Evolutionary conservation across 1,140 invertebrate species (phyloP).

Genomic region (Anadara kagoshimensis): DNA sequence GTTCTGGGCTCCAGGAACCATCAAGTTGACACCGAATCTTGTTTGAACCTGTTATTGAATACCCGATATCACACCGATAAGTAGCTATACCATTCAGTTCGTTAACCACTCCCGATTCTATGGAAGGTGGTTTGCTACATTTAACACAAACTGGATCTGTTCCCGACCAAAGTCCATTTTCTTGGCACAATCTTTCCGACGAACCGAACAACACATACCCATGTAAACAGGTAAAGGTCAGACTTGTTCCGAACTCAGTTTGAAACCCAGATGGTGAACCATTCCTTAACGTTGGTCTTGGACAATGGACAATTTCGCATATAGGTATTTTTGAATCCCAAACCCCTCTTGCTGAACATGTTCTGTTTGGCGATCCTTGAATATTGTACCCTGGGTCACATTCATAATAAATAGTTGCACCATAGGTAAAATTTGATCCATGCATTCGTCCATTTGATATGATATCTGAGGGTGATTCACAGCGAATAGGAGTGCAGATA

Average conservation of each 20-base stretch:
- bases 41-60: conserved; percentile 55
- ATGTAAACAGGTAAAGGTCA: conserved; percentile 77
- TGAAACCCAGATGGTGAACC: conserved; percentile 47
- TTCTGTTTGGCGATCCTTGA: conserved; percentile 72
- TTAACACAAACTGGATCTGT: conserved; percentile 84
- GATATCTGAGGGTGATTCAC: conserved; percentile 47
- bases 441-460: conserved; percentile 63
- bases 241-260: conserved; percentile 44
- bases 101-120: conserved; percentile 88
- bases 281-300: conserved; percentile 39
- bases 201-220: conserved; percentile 54
- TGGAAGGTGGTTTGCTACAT: conserved; percentile 72
- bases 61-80: conserved; percentile 63
- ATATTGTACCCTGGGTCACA: conserved; percentile 57
- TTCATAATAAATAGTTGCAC: conserved; percentile 46
- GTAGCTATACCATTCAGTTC: conserved; percentile 83
- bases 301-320: conserved; percentile 58
- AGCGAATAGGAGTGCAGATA: conserved; percentile 49
- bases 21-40: conserved; percentile 60
- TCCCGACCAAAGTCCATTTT: conserved; percentile 90
- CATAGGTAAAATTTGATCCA: conserved; percentile 48
- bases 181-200: conserved; percentile 72
- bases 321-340: conserved; percentile 82
- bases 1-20: conserved; percentile 76
- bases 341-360: conserved; percentile 84